Evolutionary conservation across 2,797 vertebrate species (phyloP), one percentile per base, ranked within the genome.

Genomic region (Enteromius trimaculatus): DNA sequence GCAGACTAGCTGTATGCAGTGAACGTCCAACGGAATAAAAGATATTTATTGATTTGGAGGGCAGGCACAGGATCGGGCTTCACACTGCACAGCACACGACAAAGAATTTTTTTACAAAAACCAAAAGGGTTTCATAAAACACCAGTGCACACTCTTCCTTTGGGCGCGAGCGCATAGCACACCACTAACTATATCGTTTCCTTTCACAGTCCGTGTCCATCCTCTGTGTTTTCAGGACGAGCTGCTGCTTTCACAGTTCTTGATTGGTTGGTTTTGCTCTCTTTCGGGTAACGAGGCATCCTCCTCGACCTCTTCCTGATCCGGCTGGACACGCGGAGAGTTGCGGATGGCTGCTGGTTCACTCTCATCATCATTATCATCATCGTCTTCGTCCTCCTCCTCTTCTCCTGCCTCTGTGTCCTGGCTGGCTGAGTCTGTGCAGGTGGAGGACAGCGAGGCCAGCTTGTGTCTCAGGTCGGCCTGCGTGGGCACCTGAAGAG

Each of bases 401-500:
- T 94, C 94, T 19, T 92, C 95, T 7, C 95, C 95, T 0, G 90
- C 94, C 3, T 95, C 93, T 0, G 93, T 94, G 3, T 97, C 96
- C 86, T 95, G 96, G 91, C 95, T 93, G 88, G 94, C 93, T 0
- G 93, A 94, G 85, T 97, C 94, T 0, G 95, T 94, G 85, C 95
- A 95, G 79, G 93, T 91, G 13, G 96, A 95, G 0, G 96, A 95
- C 13, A 95, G 91, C 0, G 95, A 96, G 1, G 95, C 95, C 0
- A 96, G 94, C 81, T 95, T 96, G 89, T 96, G 94, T 44, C 91
- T 92, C 0, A 95, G 81, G 53, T 95, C 95, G 0, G 95, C 92
- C 90, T 96, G 96, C 13, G 93, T 94, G 9, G 97, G 97, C 70
- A 98, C 96, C 92, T 96, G 95, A 39, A 98, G 95, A 0, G 94